Conservation (phyloP, 2,113 vertebrate genomes). For the Varanus salvator region DNA sequence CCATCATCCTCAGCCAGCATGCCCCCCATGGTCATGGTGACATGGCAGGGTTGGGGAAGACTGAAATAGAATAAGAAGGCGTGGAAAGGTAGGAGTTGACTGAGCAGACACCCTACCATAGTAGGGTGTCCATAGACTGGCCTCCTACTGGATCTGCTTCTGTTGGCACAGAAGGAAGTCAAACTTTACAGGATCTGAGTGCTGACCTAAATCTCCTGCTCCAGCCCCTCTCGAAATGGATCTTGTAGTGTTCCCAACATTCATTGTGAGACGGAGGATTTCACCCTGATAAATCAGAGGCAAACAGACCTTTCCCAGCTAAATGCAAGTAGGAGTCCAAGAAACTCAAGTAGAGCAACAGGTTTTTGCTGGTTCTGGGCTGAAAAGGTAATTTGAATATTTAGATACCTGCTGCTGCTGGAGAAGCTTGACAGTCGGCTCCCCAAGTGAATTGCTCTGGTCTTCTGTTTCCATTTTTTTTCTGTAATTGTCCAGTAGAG, state of each 20-base stretch:
- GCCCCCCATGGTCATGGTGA: no score
- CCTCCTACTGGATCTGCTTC: not conserved
- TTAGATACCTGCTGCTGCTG: no score
- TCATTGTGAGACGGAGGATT: not conserved
- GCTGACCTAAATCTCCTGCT: not conserved
- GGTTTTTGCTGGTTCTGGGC: not conserved
- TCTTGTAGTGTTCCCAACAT: not conserved
- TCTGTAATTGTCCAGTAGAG: not conserved
- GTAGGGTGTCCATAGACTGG: no score
- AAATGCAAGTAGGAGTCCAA: no score
- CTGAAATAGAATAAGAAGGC: not conserved
- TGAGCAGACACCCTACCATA: not conserved
- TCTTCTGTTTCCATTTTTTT: no score
- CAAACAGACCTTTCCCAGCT: not conserved
- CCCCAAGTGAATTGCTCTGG: no score
- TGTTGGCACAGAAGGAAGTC: not conserved
- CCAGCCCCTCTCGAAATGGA: not conserved
- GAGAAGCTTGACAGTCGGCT: no score
- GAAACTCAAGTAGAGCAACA: not conserved
- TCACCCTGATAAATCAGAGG: not conserved
- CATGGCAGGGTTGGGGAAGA: no score
- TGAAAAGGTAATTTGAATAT: not conserved
- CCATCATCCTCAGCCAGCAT: no score
- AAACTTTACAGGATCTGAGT: not conserved
- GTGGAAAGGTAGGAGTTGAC: not conserved